Conservation (phyloP, 2,888 invertebrate species). For the Drosophila meridionalis region DNA sequence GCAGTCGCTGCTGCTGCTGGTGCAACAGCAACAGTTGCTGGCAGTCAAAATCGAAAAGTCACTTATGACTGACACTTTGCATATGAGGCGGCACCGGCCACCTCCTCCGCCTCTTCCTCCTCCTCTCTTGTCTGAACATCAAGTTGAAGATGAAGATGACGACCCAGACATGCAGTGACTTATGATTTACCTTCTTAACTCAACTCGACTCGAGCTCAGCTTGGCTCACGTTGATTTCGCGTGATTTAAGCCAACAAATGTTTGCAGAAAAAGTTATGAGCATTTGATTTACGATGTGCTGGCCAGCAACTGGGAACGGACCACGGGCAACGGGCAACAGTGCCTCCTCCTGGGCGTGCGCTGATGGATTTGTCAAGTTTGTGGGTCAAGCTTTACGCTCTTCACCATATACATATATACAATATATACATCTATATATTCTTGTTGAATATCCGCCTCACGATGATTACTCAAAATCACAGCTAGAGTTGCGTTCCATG, state of each 20-base stretch:
- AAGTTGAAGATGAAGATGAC: slow-evolving; percentile 70
- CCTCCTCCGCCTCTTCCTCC: slow-evolving; percentile 10
- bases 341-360: slow-evolving; percentile 45
- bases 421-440: slow-evolving; percentile 15
- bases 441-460: slow-evolving; percentile 66
- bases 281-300: slow-evolving; percentile 78
- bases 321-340: slow-evolving; percentile 20
- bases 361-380: slow-evolving; percentile 80
- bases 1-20: slow-evolving; percentile 46
- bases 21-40: slow-evolving; percentile 44
- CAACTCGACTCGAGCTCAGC: slow-evolving; percentile 32
- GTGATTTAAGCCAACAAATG: slow-evolving; percentile 62
- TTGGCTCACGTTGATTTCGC: slow-evolving; percentile 55
- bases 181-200: slow-evolving; percentile 76
- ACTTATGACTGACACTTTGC: slow-evolving; percentile 81
- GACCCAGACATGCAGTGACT: slow-evolving; percentile 80
- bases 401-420: neutral
- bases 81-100: slow-evolving; percentile 68
- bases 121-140: slow-evolving; percentile 21
- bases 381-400: slow-evolving; percentile 64
- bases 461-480: slow-evolving; percentile 80
- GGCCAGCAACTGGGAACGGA: slow-evolving; percentile 25
- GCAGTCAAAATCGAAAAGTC: slow-evolving; percentile 79
- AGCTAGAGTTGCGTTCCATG: slow-evolving; percentile 49
- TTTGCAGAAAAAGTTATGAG: slow-evolving; percentile 72